These are phyloP conservation scores for Aporophyla lueneburgensis DNA, from an alignment of 2,888 invertebrate genomes.

Conservation along the genomic window DNA sequence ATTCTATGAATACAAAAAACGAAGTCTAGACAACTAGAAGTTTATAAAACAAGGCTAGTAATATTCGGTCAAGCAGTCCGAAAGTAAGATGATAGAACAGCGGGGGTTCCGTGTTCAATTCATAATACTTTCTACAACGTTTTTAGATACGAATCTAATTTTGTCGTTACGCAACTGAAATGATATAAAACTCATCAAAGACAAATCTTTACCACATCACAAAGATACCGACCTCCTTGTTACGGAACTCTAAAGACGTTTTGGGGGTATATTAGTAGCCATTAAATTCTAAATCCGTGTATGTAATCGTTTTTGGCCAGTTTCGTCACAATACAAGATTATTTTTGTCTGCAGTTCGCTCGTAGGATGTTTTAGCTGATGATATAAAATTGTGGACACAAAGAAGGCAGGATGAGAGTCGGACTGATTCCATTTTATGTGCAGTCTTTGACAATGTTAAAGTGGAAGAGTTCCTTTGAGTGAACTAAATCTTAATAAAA, in stretches of 20 bases:
- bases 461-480: conserved; percentile 2
- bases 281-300: conserved; percentile 53
- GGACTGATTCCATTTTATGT: conserved; percentile 39
- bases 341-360: conserved; percentile 4
- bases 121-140: conserved; percentile 50
- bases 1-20: conserved; percentile 17
- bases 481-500: background rate
- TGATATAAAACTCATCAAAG: conserved; percentile 34
- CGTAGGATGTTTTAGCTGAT: conserved; percentile 45
- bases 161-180: conserved; percentile 38
- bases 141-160: conserved; percentile 41
- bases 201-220: conserved; percentile 28
- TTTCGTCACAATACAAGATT: conserved; percentile 35
- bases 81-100: conserved; percentile 37
- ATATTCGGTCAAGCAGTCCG: conserved; percentile 18
- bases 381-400: conserved; percentile 36
- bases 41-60: conserved; percentile 25
- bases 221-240: conserved; percentile 41
- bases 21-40: conserved; percentile 33
- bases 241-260: conserved; percentile 38
- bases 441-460: conserved; percentile 8
- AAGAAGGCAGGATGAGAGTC: conserved; percentile 51
- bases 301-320: conserved; percentile 37
- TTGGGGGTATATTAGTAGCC: conserved; percentile 38
- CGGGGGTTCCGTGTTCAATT: conserved; percentile 36